Conservation (phyloP, 1,140 invertebrate genomes). For the Zaprionus gabonicus region DNA sequence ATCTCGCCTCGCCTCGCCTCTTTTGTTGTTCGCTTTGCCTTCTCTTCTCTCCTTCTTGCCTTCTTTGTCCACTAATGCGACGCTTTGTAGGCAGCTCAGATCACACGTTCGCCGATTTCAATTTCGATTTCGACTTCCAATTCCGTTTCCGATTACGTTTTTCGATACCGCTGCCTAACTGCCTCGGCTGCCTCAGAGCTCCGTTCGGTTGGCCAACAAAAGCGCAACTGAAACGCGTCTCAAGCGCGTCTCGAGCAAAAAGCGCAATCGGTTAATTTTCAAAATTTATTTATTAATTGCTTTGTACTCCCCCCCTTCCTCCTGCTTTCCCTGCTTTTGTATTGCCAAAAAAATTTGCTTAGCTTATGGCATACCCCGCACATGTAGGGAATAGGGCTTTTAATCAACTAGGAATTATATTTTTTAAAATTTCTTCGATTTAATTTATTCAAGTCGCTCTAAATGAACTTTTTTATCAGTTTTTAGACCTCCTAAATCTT, state of each 20-base stretch:
- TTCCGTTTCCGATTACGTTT: conserved; percentile 4
- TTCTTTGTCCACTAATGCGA: conserved; percentile 53
- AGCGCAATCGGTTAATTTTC: conserved; percentile 10
- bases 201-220: conserved; percentile 41
- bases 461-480: too few relatives aligned
- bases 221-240: conserved; percentile 30
- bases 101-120: not conserved
- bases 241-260: not conserved
- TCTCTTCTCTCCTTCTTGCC: conserved; percentile 10
- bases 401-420: too few relatives aligned
- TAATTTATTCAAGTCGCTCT: too few relatives aligned
- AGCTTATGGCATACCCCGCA: not conserved
- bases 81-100: conserved; percentile 62
- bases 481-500: too few relatives aligned
- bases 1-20: not conserved
- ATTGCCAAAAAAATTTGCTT: not conserved
- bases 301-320: not conserved
- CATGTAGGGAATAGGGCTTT: too few relatives aligned
- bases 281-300: conserved; percentile 27
- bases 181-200: not conserved
- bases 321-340: not conserved
- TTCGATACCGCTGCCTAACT: not conserved
- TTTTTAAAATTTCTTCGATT: too few relatives aligned
- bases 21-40: not conserved
- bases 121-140: conserved; percentile 8